Conservation (phyloP, 2,888 invertebrate species). For the Apodemia zela region DNA sequence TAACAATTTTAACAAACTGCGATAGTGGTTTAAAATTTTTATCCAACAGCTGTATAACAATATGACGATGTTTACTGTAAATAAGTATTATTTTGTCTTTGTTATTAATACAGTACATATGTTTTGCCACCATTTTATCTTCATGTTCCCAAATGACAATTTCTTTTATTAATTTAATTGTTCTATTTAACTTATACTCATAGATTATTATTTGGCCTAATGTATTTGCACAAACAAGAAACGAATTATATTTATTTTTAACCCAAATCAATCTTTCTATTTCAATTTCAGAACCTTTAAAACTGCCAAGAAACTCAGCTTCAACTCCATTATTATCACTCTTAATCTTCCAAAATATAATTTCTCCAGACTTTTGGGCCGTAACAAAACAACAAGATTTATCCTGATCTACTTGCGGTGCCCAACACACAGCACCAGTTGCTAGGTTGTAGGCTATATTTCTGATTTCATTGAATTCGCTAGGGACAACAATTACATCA, state of each 20-base stretch:
- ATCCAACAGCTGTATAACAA: conserved; percentile 49
- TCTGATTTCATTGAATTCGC: conserved; percentile 42
- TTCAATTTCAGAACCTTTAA: conserved; percentile 41
- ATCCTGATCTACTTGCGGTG: conserved; percentile 39
- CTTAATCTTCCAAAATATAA: conserved; percentile 54
- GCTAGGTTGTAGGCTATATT: conserved; percentile 44
- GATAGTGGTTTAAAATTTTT: conserved; percentile 41
- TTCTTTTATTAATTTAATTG: conserved; percentile 29
- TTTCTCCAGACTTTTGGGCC: conserved; percentile 52
- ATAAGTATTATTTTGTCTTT: conserved; percentile 46
- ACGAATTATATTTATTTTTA: conserved; percentile 35
- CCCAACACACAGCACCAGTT: conserved; percentile 57
- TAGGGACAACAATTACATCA: conserved; percentile 31
- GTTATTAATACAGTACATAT: conserved; percentile 38
- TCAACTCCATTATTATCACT: conserved; percentile 30
- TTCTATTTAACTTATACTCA: conserved; percentile 40
- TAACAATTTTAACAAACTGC: conserved; percentile 50
- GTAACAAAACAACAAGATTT: conserved; percentile 54
- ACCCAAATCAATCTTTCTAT: conserved; percentile 51
- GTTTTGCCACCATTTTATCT: conserved; percentile 53
- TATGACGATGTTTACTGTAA: conserved; percentile 60
- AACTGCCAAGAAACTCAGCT: conserved; percentile 35
- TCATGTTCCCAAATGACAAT: conserved; percentile 49
- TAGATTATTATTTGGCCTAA: conserved; percentile 47
- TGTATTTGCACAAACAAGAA: conserved; percentile 47